These are phyloP conservation scores for Dascyllus trimaculatus DNA, from an alignment of 2,113 vertebrate species.

Conservation along the genomic window DNA sequence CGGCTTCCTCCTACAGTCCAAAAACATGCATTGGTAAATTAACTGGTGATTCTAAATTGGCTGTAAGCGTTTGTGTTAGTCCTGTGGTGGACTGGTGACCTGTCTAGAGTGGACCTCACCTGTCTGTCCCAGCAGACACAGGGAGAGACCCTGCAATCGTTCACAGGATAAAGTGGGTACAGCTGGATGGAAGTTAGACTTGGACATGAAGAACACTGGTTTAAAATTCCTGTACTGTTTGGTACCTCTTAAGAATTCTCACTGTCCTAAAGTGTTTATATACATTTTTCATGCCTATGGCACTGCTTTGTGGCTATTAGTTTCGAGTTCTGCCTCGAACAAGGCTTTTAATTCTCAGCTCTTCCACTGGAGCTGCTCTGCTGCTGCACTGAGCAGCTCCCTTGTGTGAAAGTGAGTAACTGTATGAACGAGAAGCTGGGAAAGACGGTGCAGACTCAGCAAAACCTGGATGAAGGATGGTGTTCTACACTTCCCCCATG, in stretches of 20 bases:
- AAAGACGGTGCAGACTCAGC: background rate
- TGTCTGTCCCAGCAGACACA: too few species aligned
- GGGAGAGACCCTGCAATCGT: too few species aligned
- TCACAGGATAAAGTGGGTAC: too few species aligned
- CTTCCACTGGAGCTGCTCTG: background rate
- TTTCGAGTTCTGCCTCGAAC: background rate
- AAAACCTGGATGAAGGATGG: background rate
- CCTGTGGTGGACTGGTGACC: too few species aligned
- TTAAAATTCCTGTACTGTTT: background rate
- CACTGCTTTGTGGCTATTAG: background rate
- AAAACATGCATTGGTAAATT: too few species aligned
- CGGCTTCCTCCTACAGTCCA: too few species aligned
- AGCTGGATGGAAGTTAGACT: background rate
- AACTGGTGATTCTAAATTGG: too few species aligned
- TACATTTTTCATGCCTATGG: background rate
- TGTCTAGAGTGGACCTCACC: too few species aligned
- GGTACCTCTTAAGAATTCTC: background rate
- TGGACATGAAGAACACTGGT: background rate
- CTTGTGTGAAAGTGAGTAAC: slow-evolving; percentile 2
- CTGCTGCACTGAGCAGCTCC: background rate
- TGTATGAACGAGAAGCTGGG: background rate
- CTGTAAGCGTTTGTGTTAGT: too few species aligned
- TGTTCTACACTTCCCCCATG: background rate
- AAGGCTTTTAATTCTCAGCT: slow-evolving; percentile 8
- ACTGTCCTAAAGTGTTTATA: background rate